Evolutionary conservation across 1,140 invertebrate species (phyloP).

Genomic region (Heliconius melpomene): DNA sequence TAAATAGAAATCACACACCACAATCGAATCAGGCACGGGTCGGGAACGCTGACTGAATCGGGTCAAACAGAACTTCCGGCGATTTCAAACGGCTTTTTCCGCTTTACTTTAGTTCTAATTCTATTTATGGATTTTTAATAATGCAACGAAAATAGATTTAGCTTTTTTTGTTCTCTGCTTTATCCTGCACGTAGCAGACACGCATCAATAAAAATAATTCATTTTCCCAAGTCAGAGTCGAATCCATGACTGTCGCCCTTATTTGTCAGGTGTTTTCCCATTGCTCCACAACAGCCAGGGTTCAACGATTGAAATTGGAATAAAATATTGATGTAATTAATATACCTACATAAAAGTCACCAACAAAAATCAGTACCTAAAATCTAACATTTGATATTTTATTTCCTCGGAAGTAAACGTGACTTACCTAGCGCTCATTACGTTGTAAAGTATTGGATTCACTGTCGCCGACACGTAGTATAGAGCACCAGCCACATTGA

Average conservation of each 20-base stretch:
- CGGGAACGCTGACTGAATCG: not conserved
- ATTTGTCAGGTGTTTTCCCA: no score
- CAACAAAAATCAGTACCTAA: no score
- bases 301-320: no score
- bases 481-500: slow-evolving; percentile 89
- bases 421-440: slow-evolving; percentile 88
- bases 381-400: not conserved
- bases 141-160: not conserved
- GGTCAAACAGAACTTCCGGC: slow-evolving; percentile 8
- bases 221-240: no score
- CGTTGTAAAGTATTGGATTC: slow-evolving; percentile 95
- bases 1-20: not conserved
- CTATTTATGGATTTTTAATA: not conserved
- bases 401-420: not conserved
- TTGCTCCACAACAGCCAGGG: no score
- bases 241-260: no score
- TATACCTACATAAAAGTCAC: no score
- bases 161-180: not conserved
- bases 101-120: not conserved
- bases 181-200: no score
- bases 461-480: slow-evolving; percentile 94
- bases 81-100: not conserved
- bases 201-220: no score
- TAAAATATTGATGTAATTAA: no score
- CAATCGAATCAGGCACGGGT: slow-evolving; percentile 5